A percentile compares a stretch with the other conserved stretches of the same genome.
Evolutionary conservation across 2,797 vertebrate genomes (phyloP).

Genomic region (Anguilla anguilla): DNA sequence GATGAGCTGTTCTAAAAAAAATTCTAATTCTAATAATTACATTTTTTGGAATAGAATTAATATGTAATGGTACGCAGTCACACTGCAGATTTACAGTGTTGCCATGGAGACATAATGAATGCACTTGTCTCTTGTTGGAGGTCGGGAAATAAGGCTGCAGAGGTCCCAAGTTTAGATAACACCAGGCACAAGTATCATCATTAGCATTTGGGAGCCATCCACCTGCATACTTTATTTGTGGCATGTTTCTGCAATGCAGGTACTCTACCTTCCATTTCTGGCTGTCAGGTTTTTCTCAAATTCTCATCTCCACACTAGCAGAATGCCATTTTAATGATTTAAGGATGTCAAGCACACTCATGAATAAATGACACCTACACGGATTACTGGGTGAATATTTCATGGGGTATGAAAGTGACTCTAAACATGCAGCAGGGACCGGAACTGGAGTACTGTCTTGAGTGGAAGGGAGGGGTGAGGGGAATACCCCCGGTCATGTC

Average conservation of each 20-base stretch:
- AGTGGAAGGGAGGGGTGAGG: neutral
- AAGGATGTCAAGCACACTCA: constrained; percentile 67
- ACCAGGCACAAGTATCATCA: neutral
- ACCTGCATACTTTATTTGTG: neutral
- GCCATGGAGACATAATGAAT: neutral
- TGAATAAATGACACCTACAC: constrained; percentile 71
- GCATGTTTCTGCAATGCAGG: neutral
- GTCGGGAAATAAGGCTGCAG: neutral
- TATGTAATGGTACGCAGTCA: neutral
- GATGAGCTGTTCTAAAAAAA: neutral
- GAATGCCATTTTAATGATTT: constrained; percentile 59
- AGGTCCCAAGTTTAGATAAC: neutral
- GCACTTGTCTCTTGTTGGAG: neutral
- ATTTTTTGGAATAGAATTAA: neutral
- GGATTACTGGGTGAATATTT: constrained; percentile 70
- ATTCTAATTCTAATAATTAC: neutral
- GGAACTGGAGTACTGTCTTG: constrained; percentile 2
- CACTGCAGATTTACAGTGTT: neutral
- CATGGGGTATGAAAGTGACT: constrained; percentile 71
- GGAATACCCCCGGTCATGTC: neutral
- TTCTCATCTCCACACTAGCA: constrained; percentile 29
- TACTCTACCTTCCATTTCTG: neutral
- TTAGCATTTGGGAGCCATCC: neutral
- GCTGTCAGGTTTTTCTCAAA: constrained; percentile 16
- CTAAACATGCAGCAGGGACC: constrained; percentile 44